These are phyloP conservation scores for Athalia circularis DNA, from an alignment of 2,888 invertebrate genomes.

Conservation along the genomic window DNA sequence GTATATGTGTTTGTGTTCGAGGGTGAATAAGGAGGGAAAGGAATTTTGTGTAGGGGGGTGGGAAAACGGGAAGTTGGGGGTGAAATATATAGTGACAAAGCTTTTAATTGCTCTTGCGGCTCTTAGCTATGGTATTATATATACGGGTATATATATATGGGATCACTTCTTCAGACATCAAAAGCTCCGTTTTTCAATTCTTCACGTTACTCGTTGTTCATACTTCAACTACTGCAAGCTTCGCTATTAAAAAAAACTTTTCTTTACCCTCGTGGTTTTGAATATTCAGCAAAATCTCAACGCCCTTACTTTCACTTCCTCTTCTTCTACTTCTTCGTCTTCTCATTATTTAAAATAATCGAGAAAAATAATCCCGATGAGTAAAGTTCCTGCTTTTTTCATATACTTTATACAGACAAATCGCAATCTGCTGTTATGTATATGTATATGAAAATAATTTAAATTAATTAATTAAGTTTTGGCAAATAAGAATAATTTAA, in stretches of 20 bases:
- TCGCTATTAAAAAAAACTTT: not conserved
- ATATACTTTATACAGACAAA: too few species aligned
- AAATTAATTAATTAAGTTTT: too few species aligned
- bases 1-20: not conserved
- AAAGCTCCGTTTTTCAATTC: not conserved
- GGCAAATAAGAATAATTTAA: too few species aligned
- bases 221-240: not conserved
- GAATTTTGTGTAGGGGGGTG: not conserved
- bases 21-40: not conserved
- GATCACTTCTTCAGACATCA: slow-evolving; percentile 29
- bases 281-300: slow-evolving; percentile 20
- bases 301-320: not conserved
- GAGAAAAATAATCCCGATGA: too few species aligned
- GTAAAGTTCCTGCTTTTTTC: not conserved
- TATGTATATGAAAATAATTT: too few species aligned
- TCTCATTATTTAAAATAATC: too few species aligned
- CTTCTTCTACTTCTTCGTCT: not conserved
- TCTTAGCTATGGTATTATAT: not conserved
- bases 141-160: not conserved
- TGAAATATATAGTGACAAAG: slow-evolving; percentile 12
- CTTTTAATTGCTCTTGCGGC: slow-evolving; percentile 37
- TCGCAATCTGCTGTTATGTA: too few species aligned
- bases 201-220: not conserved
- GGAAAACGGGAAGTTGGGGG: not conserved
- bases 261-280: not conserved